These are phyloP conservation scores for Tryphoninae sp. DNA, from an alignment of 2,888 invertebrate genomes.

Conservation along the genomic window DNA sequence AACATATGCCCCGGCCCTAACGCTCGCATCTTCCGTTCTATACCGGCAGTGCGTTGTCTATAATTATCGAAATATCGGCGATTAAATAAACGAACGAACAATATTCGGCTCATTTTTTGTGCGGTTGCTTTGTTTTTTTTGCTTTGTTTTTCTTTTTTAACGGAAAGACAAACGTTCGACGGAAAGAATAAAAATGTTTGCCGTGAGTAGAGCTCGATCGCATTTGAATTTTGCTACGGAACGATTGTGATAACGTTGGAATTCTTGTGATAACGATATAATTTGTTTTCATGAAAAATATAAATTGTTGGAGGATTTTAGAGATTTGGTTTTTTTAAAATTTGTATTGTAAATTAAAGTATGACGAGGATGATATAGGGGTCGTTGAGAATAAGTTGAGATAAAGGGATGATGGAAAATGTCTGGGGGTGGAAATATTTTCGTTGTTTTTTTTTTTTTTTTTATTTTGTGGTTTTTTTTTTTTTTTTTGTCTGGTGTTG, in stretches of 20 bases:
- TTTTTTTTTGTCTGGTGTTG: slow-evolving; percentile 55
- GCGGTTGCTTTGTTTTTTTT: neutral
- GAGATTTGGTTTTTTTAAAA: no score
- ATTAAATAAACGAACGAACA: neutral
- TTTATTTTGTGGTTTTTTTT: neutral
- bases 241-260: slow-evolving; percentile 6
- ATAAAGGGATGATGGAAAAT: no score
- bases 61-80: slow-evolving; percentile 7
- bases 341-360: no score
- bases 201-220: slow-evolving; percentile 52
- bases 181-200: slow-evolving; percentile 37
- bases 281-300: slow-evolving; percentile 1
- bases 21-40: slow-evolving; percentile 53
- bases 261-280: neutral
- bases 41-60: slow-evolving; percentile 29
- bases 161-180: slow-evolving; percentile 1
- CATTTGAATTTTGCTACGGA: neutral
- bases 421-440: no score
- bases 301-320: no score
- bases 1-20: slow-evolving; percentile 60
- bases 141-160: neutral
- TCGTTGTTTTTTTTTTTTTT: no score
- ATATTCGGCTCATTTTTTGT: neutral
- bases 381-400: no score
- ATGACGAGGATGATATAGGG: no score